Evolutionary conservation across 2,797 vertebrate genomes (phyloP).

Genomic region (Brachymystax lenok): DNA sequence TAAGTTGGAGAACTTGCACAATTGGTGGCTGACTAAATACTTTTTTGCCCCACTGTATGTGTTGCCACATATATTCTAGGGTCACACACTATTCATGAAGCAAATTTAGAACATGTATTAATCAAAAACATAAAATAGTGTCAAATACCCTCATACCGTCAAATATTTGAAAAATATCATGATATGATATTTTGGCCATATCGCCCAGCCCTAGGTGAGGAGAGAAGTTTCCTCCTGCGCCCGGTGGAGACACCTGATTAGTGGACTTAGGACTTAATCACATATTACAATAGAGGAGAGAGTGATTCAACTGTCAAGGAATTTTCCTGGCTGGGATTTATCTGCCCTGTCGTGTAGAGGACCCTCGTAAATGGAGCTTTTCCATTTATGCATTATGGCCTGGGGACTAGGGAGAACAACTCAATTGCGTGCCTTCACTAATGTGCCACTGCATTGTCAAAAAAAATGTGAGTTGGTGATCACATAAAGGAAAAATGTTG

Average conservation of each 20-base stretch:
- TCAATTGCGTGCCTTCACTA: neutral
- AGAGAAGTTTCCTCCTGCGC: constrained; percentile 37
- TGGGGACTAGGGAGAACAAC: neutral
- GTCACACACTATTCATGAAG: no score
- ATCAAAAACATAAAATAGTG: no score
- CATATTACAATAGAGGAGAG: constrained; percentile 33
- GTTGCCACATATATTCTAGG: no score
- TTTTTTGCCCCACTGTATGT: no score
- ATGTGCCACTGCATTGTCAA: neutral
- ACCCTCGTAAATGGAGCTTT: constrained; percentile 15
- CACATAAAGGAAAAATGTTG: no score
- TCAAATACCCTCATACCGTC: no score
- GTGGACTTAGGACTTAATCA: constrained; percentile 19
- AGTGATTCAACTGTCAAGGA: constrained; percentile 50
- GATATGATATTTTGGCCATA: no score
- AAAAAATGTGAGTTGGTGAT: neutral
- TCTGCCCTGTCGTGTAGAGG: constrained; percentile 42
- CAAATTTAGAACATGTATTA: no score
- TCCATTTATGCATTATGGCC: constrained; percentile 4
- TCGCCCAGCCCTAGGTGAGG: constrained; percentile 10
- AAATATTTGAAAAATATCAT: no score
- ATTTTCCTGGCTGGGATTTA: constrained; percentile 60
- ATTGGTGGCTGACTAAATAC: no score
- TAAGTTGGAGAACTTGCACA: no score
- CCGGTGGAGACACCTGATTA: constrained; percentile 22